Base-by-base conservation (phyloP, 2,797 vertebrate species). In the Pseudochirops cupreus region DNA sequence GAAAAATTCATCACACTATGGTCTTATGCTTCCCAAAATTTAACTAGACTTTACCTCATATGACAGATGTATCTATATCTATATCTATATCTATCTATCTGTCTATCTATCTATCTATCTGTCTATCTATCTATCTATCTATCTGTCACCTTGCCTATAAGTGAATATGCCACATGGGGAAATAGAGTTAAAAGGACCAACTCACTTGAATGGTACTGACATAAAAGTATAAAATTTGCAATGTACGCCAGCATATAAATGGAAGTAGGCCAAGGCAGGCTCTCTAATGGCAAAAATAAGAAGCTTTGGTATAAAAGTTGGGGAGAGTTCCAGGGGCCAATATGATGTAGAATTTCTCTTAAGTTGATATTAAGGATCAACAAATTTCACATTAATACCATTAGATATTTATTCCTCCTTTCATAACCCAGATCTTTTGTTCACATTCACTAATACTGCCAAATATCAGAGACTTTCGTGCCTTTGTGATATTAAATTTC, bases 401-500 rank as follows among this genome's bases (percentile, higher is more conserved):
- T 50, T 93, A 92, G 95, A 87, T 91, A 96, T 91, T 90, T 53
- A 53, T 56, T 95, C 39, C 0, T 13, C 24, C 1, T 46, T 16
- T 33, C 57, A 52, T 28, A 62, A 7, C 91, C 54, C 92, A 4
- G 91, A 31, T 10, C 11, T 92, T 24, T 95, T 56, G 2, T 58
- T 96, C 91, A 12, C 62, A 4, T 94, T 92, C 62, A 28, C 3
- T 56, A 57, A 0, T 91, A 52, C 0, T 95, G 1, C 11, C 21
- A 67, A 92, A 52, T 50, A 92, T 90, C 57, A 94, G 39, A 91
- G 24, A 56, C 0, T n/a, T 29, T 90, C 94, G 29, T 93, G 28
- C 93, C 91, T 96, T 39, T 5, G 7, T 90, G 1, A 0, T 91
- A 52, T 94, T 96, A 94, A 21, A 12, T 67, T 33, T 95, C 93